Evolutionary conservation across 2,888 invertebrate species (phyloP).

Genomic region (Eudasyphora cyanicolor): DNA sequence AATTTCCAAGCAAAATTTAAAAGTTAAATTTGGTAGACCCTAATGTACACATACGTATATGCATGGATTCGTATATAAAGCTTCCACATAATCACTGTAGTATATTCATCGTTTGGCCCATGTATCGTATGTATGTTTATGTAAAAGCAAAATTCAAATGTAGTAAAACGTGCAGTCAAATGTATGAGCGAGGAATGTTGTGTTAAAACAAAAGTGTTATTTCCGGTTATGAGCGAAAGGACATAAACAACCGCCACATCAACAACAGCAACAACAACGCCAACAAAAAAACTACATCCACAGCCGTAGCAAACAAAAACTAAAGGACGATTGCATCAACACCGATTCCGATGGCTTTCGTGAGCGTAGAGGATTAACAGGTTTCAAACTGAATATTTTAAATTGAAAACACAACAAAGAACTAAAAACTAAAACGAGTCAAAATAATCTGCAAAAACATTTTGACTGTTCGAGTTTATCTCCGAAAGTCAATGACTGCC

Average conservation of each 20-base stretch:
- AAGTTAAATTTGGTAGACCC: too few species aligned
- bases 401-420: not conserved
- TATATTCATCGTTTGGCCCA: too few species aligned
- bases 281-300: not conserved
- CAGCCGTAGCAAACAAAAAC: not conserved
- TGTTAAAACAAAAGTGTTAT: conserved; percentile 64
- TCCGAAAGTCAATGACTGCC: conserved; percentile 31
- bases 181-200: conserved; percentile 28
- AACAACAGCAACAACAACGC: conserved; percentile 8
- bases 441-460: not conserved
- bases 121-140: not conserved
- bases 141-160: not conserved
- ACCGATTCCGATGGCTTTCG: conserved; percentile 31
- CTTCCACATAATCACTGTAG: not conserved
- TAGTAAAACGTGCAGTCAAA: not conserved
- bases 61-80: not conserved
- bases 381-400: conserved; percentile 51
- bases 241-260: conserved; percentile 10
- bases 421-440: not conserved
- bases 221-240: conserved; percentile 59
- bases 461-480: not conserved
- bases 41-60: not conserved
- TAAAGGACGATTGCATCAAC: not conserved
- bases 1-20: too few species aligned
- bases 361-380: conserved; percentile 56